Evolutionary conservation across 2,888 invertebrate species (phyloP), one percentile per base, ranked within the genome.

Genomic region (Geophilus truncorum): DNA sequence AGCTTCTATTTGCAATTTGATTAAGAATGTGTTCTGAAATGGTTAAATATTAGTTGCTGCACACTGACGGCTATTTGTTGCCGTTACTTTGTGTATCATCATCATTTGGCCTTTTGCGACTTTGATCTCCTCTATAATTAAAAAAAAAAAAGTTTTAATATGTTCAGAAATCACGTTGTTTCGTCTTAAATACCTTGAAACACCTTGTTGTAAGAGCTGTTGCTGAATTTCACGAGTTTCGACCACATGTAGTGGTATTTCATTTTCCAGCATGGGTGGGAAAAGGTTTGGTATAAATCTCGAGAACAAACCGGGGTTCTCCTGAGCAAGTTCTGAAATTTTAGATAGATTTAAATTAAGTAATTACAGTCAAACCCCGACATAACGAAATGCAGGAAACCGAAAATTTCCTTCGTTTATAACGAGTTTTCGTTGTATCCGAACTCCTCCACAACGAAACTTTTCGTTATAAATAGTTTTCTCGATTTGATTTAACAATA

Each of bases 221-320:
- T 81, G 51, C 40, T 81, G 82, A n/a, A 77, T 28, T 18, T 40
- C 12, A 10, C 30, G 78, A n/a, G 75, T 81, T 79, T 82, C 82
- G 4, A 23, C 36, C n/a, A 77, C 40, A 28, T 82, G 70, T 75
- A 10, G 15, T 9, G 80, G 80, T n/a, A 82, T 40, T 18, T 82
- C 82, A 21, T 10, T 57, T 57, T 79, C 80, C 23, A 25, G 25
- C 82, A 81, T 82, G 4, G 82, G 82, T 28, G 82, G 80, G 7
- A 79, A 70, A 30, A 82, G 15, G 40, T 82, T 82, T 10, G 82
- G 82, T 51, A 82, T 81, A 57, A 80, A 79, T 15, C 32, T 45
- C 9, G 82, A 79, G 36, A 82, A 82, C 23, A 82, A 18, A 18
- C 3, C 18, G 15, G 78, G 80, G n/a, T 62, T 78, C 12, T 76